These are phyloP conservation scores for Vannuccia rotundouncinata DNA, from an alignment of 2,888 invertebrate genomes.

Conservation along the genomic window DNA sequence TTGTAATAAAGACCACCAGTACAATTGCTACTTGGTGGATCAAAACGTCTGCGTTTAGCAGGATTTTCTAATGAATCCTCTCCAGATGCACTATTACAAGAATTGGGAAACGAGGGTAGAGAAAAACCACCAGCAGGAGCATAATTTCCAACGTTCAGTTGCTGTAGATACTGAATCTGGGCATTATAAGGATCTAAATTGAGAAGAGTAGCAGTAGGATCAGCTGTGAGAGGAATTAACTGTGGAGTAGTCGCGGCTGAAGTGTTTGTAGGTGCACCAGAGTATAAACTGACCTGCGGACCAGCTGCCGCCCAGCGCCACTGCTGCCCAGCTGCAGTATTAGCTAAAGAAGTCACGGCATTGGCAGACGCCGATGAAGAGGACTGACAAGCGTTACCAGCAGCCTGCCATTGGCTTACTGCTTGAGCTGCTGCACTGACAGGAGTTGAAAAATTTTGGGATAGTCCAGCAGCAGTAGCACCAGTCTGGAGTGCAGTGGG, in stretches of 20 bases:
- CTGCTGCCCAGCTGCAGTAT: not conserved
- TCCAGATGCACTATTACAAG: not conserved
- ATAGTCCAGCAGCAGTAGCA: not conserved
- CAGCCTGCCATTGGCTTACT: constrained; percentile 16
- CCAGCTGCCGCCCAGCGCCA: constrained; percentile 1
- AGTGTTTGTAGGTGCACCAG: not conserved
- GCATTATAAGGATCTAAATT: not conserved
- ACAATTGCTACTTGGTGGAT: not conserved
- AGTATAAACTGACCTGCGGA: constrained; percentile 2
- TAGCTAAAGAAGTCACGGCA: not conserved
- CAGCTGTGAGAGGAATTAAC: not conserved
- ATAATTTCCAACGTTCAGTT: not conserved
- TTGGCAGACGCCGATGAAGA: not conserved
- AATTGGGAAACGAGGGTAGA: not conserved
- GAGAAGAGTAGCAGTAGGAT: constrained; percentile 4
- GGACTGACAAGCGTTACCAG: not conserved
- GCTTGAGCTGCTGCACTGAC: constrained; percentile 12
- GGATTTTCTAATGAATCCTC: constrained; percentile 6
- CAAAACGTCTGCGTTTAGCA: constrained; percentile 3
- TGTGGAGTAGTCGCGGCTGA: not conserved
- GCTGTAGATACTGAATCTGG: not conserved
- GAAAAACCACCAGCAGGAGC: not conserved
- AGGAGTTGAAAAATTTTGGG: not conserved
- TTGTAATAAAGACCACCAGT: not conserved
- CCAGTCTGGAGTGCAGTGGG: not conserved